Evolutionary conservation across 2,797 vertebrate genomes (phyloP), one percentile per base, ranked within the genome.

Genomic region (Salarias fasciatus): DNA sequence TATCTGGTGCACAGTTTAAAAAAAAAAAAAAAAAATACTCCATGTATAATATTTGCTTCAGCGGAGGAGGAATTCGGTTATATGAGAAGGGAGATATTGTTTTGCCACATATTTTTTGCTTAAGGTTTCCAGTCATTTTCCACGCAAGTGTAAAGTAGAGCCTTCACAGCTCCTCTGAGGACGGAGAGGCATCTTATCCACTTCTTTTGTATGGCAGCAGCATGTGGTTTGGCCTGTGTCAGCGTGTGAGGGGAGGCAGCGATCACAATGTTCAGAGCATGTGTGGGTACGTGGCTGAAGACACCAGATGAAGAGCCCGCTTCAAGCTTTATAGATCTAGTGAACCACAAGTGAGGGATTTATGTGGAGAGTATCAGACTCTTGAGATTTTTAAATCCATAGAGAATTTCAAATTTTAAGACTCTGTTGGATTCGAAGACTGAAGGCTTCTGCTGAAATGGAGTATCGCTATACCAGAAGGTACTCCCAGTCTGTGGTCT

Each of bases 391-490:
- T 14, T 37, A n/a, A 48, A 63, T 41, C 75, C 37, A 38, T 42
- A 13, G 54, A 6, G 36, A 58, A 52, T 53, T 11, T 14, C 12
- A 44, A 13, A 14, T 11, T 42, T 24, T 35, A n/a, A 7, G 31
- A 44, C 11, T 55, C 0, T 18, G 40, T n/a, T 72, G 42, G 37
- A 52, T 65, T 65, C 61, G 5, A 80, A 53, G 2, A 63, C 56
- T 69, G 45, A 11, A 40, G 8, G n/a, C 58, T 63, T 68, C 29
- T 67, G 52, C 30, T 62, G 13, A 81, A 68, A 91, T 90, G 89
- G 88, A 90, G 31, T 66, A 79, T 53, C 1, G 4, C 51, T 60
- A 75, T 60, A 61, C 14, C 30, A 68, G 69, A 62, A 84, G 54
- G 53, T 54, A 68, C 70, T 28, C 2, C 52, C 38, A 53, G 10